These are phyloP conservation scores for Melanerpes aurifrons DNA, from an alignment of 2,113 vertebrate genomes.

Conservation along the genomic window DNA sequence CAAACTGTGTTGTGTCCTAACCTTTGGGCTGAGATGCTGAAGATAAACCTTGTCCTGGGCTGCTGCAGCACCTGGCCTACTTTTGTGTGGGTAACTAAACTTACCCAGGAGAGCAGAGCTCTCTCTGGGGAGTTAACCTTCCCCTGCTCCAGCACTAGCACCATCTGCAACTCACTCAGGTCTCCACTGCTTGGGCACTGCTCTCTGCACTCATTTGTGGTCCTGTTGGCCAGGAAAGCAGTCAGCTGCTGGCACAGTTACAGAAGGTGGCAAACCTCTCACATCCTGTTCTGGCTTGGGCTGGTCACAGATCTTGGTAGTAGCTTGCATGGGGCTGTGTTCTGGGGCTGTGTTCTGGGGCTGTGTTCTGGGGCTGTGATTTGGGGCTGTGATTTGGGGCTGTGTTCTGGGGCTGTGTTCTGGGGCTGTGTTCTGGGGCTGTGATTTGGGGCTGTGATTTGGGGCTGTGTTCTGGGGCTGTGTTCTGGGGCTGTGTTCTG, in stretches of 20 bases:
- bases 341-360: background rate
- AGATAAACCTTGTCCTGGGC: background rate
- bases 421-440: background rate
- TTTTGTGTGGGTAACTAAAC: background rate
- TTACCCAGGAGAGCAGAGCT: background rate
- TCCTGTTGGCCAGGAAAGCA: background rate
- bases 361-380: background rate
- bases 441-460: background rate
- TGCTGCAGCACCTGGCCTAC: background rate
- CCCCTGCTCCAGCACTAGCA: background rate
- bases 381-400: background rate
- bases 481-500: background rate
- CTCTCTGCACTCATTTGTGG: rapidly evolving
- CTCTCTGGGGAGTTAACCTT: background rate
- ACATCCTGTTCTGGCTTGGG: background rate
- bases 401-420: background rate
- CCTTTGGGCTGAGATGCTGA: background rate
- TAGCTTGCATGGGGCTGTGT: background rate
- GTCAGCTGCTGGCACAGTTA: background rate
- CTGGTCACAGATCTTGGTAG: background rate
- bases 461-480: background rate
- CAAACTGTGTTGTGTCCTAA: background rate
- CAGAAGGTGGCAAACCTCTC: background rate
- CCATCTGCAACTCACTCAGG: background rate
- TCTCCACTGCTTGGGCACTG: background rate